These are phyloP conservation scores for Limnephilus rhombicus DNA, from an alignment of 2,888 invertebrate genomes.

Conservation along the genomic window DNA sequence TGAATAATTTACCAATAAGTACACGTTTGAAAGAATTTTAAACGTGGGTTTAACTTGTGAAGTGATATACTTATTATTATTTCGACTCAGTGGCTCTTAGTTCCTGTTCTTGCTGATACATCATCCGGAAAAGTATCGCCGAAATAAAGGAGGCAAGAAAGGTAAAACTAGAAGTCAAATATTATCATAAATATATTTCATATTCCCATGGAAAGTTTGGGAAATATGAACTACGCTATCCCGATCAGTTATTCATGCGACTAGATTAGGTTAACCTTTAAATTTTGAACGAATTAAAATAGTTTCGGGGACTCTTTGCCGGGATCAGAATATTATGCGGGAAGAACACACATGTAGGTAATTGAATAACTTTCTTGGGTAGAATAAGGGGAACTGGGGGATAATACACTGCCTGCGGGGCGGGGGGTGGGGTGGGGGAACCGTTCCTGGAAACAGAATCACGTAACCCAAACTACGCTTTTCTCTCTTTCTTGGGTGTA, in stretches of 20 bases:
- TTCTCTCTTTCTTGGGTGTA: background rate
- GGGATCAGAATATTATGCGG: slow-evolving; percentile 52
- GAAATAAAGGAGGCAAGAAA: background rate
- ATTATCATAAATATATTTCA: background rate
- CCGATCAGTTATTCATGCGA: slow-evolving; percentile 32
- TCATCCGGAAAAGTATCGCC: background rate
- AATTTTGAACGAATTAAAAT: slow-evolving; percentile 42
- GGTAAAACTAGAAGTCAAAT: slow-evolving; percentile 18
- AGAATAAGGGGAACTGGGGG: slow-evolving; percentile 7
- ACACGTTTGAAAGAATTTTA: background rate
- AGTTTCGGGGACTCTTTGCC: slow-evolving; percentile 31
- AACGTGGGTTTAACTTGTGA: background rate
- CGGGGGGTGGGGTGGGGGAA: background rate
- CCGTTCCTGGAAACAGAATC: background rate
- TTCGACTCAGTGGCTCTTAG: background rate
- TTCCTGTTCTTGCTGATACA: background rate
- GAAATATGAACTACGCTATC: background rate
- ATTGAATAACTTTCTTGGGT: slow-evolving; percentile 66
- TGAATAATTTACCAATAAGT: background rate
- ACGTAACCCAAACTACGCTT: background rate
- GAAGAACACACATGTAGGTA: slow-evolving; percentile 64
- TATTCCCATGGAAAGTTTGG: background rate
- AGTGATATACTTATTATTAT: background rate
- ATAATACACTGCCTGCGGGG: slow-evolving; percentile 29
- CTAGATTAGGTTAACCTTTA: slow-evolving; percentile 25